Evolutionary conservation across 2,113 vertebrate genomes (phyloP), one percentile per base, ranked within the genome.

Genomic region (Illadopsis cleaveri): DNA sequence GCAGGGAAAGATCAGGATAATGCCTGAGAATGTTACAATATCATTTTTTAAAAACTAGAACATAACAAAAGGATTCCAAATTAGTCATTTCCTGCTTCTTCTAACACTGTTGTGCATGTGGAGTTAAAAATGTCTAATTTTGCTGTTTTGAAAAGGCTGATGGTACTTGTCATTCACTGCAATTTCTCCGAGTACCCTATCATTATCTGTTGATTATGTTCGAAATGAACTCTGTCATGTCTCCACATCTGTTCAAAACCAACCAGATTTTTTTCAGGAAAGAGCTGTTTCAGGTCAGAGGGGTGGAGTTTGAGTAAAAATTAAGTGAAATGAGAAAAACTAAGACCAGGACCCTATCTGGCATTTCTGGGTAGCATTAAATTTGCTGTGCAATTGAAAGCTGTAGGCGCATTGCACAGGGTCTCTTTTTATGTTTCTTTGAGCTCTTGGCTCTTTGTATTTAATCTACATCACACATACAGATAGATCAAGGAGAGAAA

Each of bases 131-230:
- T 95, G 94, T 90, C 90, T 96, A 81, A 96, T 96, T 96, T n/a
- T 89, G 90, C 93, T 95, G 86, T 90, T 97, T 93, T 96, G 93
- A 96, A 96, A 96, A 96, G 94, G 95, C 94, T 93, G 93, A 94
- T 94, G 88, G 88, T 91, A 93, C 96, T 97, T 96, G 96, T 89
- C 95, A 96, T 97, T 97, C 97, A 92, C 82, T 90, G 91, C 97
- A 96, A 95, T 97, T 96, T 95, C 87, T 90, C 88, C 11, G 9
- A 96, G 94, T 90, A 97, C 95, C 93, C 93, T 96, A 48, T 96
- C 95, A 97, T 97, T 97, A 97, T 95, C 94, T 77, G 93, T 78
- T 97, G 96, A 97, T 97, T 97, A 92, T 95, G 91, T 91, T 95
- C 96, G 72, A 94, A 96, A 96, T 96, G 97, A 97, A 96, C 94